A percentile compares a stretch with the other conserved stretches of the same genome.
Conservation (phyloP, 2,888 invertebrate genomes). For the Drosophila falleni region DNA sequence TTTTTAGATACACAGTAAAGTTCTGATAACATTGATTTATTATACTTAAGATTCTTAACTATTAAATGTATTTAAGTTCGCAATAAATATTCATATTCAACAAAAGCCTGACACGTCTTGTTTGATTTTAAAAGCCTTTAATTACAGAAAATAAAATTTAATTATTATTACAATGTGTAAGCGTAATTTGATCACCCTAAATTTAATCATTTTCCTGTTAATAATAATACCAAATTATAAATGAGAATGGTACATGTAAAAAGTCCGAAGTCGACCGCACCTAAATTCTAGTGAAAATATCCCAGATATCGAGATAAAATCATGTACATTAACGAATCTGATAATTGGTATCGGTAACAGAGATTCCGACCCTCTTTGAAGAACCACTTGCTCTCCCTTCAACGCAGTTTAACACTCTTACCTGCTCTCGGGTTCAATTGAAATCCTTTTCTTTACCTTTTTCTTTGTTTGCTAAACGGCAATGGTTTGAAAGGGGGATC, state of each 20-base stretch:
- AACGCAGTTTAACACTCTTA: conserved; percentile 11
- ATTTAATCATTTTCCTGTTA: background rate
- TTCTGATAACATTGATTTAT: conserved; percentile 42
- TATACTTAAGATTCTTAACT: conserved; percentile 37
- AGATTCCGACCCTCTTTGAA: conserved; percentile 4
- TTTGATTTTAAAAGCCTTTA: conserved; percentile 13
- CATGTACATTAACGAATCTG: background rate
- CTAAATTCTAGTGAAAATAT: background rate
- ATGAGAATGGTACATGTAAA: background rate
- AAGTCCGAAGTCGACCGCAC: background rate
- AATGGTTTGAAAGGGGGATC: conserved; percentile 17
- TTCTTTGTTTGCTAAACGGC: conserved; percentile 33
- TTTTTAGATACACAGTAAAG: conserved; percentile 29
- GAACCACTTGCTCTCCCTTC: conserved; percentile 8
- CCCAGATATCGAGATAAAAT: background rate
- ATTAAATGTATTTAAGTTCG: conserved; percentile 40
- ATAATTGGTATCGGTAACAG: conserved; percentile 14
- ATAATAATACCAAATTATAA: background rate
- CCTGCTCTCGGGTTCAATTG: conserved; percentile 44
- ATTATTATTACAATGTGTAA: too few species aligned
- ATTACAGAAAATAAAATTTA: background rate
- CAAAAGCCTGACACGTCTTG: conserved; percentile 5
- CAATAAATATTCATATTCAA: conserved; percentile 55
- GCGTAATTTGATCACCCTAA: background rate
- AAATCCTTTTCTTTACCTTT: conserved; percentile 29